These are phyloP conservation scores for Ptilorrhoa leucosticta DNA, from an alignment of 2,113 vertebrate genomes.

Conservation along the genomic window DNA sequence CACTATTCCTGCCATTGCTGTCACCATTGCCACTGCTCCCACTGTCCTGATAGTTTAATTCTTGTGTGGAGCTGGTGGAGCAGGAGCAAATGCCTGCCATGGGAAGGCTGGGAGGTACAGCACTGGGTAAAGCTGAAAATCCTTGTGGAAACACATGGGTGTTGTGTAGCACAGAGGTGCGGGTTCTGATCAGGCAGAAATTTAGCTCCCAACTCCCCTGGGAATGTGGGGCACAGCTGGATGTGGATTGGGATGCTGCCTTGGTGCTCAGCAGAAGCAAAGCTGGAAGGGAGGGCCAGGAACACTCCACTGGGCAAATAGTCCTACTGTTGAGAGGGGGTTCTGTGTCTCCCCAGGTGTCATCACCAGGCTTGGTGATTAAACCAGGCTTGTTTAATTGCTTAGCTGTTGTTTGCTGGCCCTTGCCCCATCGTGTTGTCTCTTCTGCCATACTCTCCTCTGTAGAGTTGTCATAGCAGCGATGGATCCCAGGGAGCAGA, in stretches of 20 bases:
- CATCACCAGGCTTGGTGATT: too few species aligned
- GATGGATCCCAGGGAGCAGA: not conserved
- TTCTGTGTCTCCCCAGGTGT: not conserved
- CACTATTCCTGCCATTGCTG: not conserved
- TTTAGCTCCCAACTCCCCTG: not conserved
- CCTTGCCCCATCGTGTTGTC: not conserved
- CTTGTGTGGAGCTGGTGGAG: not conserved
- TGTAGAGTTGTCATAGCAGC: not conserved
- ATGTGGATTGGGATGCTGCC: not conserved
- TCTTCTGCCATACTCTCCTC: not conserved
- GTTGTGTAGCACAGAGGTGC: not conserved
- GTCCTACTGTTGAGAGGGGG: not conserved
- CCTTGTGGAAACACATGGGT: not conserved
- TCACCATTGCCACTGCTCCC: not conserved
- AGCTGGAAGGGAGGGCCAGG: not conserved
- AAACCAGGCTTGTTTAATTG: not conserved
- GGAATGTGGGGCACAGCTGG: not conserved
- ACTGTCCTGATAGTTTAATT: not conserved
- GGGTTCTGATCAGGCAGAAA: not conserved
- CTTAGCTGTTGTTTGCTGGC: not conserved
- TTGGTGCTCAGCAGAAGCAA: fast-evolving
- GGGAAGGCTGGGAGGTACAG: not conserved
- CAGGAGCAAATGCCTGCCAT: fast-evolving
- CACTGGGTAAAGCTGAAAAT: not conserved
- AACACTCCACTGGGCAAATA: not conserved